A percentile compares a stretch with the other conserved stretches of the same genome.
These are phyloP conservation scores for Morus bassanus DNA, from an alignment of 2,797 vertebrate genomes.

Conservation along the genomic window DNA sequence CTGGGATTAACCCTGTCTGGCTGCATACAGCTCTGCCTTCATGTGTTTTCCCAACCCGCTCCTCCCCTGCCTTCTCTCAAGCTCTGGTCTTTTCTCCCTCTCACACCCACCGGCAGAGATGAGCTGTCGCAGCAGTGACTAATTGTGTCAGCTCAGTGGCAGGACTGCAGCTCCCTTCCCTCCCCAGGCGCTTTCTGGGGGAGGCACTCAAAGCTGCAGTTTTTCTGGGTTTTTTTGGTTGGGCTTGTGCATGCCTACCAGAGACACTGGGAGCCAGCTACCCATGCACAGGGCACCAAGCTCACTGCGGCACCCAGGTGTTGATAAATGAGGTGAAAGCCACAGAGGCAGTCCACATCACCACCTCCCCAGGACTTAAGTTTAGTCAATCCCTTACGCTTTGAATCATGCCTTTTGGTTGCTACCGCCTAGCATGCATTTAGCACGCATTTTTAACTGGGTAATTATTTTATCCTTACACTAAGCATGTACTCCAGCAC, in stretches of 20 bases:
- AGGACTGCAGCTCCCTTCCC: neutral
- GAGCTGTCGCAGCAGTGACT: neutral
- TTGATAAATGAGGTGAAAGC: neutral
- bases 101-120: neutral
- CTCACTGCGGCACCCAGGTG: fast-evolving
- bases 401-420: neutral
- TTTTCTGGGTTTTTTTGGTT: neutral
- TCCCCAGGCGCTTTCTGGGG: neutral
- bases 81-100: neutral
- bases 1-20: neutral
- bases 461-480: neutral
- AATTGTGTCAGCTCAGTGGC: neutral
- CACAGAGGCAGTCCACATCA: fast-evolving
- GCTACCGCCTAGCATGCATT: neutral
- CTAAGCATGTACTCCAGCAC: neutral
- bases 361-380: fast-evolving
- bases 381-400: neutral
- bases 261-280: neutral
- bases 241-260: fast-evolving
- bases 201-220: neutral
- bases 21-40: neutral
- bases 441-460: neutral
- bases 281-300: fast-evolving
- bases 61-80: neutral
- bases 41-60: neutral